Evolutionary conservation across 2,113 vertebrate species (phyloP).

Genomic region (Varanus komodoensis): DNA sequence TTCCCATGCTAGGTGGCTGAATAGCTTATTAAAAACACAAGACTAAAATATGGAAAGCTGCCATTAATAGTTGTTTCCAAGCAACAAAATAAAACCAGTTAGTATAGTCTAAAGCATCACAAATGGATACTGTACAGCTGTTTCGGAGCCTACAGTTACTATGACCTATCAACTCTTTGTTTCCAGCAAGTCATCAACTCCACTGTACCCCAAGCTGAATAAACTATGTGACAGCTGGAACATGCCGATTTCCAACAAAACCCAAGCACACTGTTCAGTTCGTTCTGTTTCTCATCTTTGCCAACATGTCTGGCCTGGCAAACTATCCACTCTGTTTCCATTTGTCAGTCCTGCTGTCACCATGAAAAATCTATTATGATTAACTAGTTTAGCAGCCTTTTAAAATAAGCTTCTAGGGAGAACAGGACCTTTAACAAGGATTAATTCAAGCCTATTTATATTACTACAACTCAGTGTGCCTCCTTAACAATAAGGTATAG

Average conservation of each 20-base stretch:
- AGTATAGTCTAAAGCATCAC: not conserved
- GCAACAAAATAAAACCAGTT: not conserved
- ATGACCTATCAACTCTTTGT: not conserved
- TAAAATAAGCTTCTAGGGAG: not conserved
- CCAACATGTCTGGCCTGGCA: not conserved
- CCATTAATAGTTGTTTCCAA: not conserved
- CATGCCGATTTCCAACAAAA: conserved; percentile 2
- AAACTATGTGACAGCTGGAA: not conserved
- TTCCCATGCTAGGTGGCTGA: not conserved
- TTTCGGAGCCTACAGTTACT: not conserved
- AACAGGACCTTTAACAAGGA: not conserved
- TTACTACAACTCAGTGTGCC: not conserved
- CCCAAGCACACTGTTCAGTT: not conserved
- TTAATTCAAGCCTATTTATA: conserved; percentile 5
- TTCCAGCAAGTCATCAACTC: not conserved
- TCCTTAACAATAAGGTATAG: not conserved
- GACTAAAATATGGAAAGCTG: not conserved
- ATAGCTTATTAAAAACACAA: not conserved
- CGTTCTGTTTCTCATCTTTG: not conserved
- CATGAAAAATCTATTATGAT: not conserved
- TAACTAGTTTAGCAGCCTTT: not conserved
- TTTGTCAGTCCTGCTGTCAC: not conserved
- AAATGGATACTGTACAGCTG: conserved; percentile 3
- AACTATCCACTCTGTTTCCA: not conserved
- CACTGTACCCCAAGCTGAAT: not conserved